Evolutionary conservation across 2,797 vertebrate genomes (phyloP).

Genomic region (Apogon talboti): DNA sequence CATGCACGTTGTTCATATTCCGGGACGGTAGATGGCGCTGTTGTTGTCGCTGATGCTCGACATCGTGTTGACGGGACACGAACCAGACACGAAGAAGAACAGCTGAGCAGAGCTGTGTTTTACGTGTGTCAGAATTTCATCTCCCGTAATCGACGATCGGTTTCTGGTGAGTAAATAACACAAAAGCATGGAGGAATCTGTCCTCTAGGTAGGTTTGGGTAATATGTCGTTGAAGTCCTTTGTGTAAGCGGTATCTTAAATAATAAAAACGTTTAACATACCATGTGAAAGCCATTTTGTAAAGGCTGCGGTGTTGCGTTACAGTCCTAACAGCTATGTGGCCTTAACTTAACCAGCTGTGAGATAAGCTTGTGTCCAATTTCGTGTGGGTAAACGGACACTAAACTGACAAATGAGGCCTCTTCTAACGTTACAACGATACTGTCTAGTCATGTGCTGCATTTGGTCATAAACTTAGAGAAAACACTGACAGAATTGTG

Average conservation of each 20-base stretch:
- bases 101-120: slow-evolving; percentile 9
- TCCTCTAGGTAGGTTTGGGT: fast-evolving
- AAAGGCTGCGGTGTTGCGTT: not conserved
- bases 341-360: slow-evolving; percentile 4
- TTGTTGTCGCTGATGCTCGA: fast-evolving
- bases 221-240: fast-evolving
- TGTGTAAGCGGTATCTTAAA: fast-evolving
- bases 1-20: slow-evolving; percentile 12
- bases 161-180: slow-evolving; percentile 41
- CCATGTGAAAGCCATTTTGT: not conserved
- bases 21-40: slow-evolving; percentile 32
- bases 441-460: too few relatives aligned
- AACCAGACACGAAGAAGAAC: not conserved
- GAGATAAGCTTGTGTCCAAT: not conserved
- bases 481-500: too few relatives aligned
- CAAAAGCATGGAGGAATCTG: fast-evolving
- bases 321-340: slow-evolving; percentile 9
- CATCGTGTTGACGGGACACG: not conserved
- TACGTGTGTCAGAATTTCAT: not conserved
- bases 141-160: not conserved
- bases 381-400: too few relatives aligned
- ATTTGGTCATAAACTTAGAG: too few relatives aligned
- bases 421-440: too few relatives aligned
- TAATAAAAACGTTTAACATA: not conserved
- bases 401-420: too few relatives aligned